Evolutionary conservation across 1,140 invertebrate genomes (phyloP).

Genomic region (Drosophila kurseongensis): DNA sequence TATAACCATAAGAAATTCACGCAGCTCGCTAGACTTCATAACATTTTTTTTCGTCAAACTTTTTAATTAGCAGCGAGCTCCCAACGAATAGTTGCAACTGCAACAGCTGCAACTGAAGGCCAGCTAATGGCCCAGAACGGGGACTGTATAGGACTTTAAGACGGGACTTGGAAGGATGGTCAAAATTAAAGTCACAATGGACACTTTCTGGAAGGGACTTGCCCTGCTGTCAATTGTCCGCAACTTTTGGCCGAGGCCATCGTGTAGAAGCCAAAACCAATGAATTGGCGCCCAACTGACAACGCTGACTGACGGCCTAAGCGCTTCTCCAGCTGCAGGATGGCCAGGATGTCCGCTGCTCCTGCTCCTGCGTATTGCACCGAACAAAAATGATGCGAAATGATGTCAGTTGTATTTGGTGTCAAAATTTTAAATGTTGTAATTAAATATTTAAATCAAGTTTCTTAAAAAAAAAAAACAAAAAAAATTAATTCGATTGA

Average conservation of each 20-base stretch:
- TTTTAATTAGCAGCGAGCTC: conserved; percentile 44
- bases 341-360: conserved; percentile 11
- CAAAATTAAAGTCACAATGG: conserved; percentile 32
- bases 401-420: too few species aligned
- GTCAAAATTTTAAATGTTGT: too few species aligned
- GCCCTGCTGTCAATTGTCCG: conserved; percentile 43
- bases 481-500: too few species aligned
- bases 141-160: conserved; percentile 18
- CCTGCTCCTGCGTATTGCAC: conserved; percentile 1
- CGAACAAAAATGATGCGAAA: not conserved
- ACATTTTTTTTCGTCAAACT: conserved; percentile 56
- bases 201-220: conserved; percentile 20
- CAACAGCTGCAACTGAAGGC: conserved; percentile 31
- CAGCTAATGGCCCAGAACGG: conserved; percentile 31
- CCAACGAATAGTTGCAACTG: conserved; percentile 37
- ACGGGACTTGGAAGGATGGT: not conserved
- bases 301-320: conserved; percentile 66
- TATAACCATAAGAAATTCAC: conserved; percentile 20
- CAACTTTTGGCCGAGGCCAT: conserved; percentile 35
- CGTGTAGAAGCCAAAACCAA: conserved; percentile 38
- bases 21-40: conserved; percentile 59
- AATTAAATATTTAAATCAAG: too few species aligned
- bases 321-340: conserved; percentile 36
- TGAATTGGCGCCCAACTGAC: conserved; percentile 56
- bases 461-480: too few species aligned